Base-by-base conservation (phyloP, 1,140 invertebrate genomes). In the Thalassaphorura encarpata region DNA sequence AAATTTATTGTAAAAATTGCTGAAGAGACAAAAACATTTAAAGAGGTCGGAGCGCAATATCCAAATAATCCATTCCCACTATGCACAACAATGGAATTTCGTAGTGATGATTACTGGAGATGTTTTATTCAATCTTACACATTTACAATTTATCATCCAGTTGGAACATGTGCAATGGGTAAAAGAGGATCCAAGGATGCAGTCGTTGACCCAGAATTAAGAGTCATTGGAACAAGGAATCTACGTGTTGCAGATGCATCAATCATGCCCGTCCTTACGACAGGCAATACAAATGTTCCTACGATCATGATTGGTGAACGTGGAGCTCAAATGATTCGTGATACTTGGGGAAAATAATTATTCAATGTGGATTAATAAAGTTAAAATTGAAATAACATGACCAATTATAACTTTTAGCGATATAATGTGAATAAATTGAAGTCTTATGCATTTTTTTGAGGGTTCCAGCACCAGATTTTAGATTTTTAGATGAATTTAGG, bases 111-210 rank as follows among this genome's bases (percentile, higher is more conserved):
- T 13, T 43, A 15, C 21, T 43, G 18, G 8, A 19, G 21, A 19
- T 47, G 80, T 66, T 76, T 78, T 11, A 72, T 82, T 4, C 74
- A 72, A 50, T 77, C 81, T 31, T 76, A 82, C 23, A 78, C 80
- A 1, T 78, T 78, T 29, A 83, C 82, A 19, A 69, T 86, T 40
- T 83, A 83, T 51, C 86, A 89, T 39, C 53, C 42, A 69, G 76
- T 76, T 18, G 82, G 84, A 0, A 86, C 85, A 0, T 81, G 79
- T 23, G 86, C 83, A 70, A 89, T 89, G 87, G 85, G 84, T 6
- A 43, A 15, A 6, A 13, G 19, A 43, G 6, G 6, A 43, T 15
- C 11, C 6, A 15, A 6, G 11, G 19, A 15, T 15, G 19, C 11
- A 11, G 11, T 15, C 19, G 21, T 15, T 8, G 18, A 15, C 19